A percentile compares a stretch with the other conserved stretches of the same genome.
Evolutionary conservation across 35 echinoderm and acorn worm genomes (phyloP).

Genomic region (Acanthaster planci): DNA sequence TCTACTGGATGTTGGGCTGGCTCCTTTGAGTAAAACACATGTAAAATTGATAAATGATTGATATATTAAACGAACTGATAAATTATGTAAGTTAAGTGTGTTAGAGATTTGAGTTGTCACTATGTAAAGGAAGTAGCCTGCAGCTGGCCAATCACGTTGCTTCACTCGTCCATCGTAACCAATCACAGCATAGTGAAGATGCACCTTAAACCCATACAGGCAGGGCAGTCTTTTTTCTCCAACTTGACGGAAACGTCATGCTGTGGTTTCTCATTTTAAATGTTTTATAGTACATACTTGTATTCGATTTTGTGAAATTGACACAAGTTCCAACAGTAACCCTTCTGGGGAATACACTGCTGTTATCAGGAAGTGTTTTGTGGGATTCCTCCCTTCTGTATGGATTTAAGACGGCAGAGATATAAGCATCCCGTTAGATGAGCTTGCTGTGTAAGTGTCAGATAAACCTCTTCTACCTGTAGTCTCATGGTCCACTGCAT

Average conservation of each 20-base stretch:
- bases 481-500: conserved; percentile 20
- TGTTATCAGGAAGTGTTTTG: too few relatives aligned
- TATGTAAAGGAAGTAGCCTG: not conserved
- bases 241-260: too few relatives aligned
- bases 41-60: conserved; percentile 33
- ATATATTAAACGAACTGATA: conserved; percentile 23
- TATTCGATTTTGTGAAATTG: too few relatives aligned
- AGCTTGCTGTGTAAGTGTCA: conserved; percentile 20
- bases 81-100: conserved; percentile 34
- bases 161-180: not conserved
- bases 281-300: too few relatives aligned
- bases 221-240: not conserved
- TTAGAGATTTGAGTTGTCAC: conserved; percentile 23
- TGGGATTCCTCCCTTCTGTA: not conserved
- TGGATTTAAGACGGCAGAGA: conserved; percentile 1
- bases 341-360: too few relatives aligned
- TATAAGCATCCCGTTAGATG: not conserved
- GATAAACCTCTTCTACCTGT: not conserved
- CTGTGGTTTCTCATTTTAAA: too few relatives aligned
- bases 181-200: not conserved
- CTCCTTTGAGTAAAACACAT: conserved; percentile 10
- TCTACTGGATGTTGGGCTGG: not conserved
- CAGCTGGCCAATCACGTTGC: not conserved
- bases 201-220: not conserved
- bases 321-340: too few relatives aligned